These are phyloP conservation scores for Cydia splendana DNA, from an alignment of 1,140 invertebrate genomes.

Conservation along the genomic window DNA sequence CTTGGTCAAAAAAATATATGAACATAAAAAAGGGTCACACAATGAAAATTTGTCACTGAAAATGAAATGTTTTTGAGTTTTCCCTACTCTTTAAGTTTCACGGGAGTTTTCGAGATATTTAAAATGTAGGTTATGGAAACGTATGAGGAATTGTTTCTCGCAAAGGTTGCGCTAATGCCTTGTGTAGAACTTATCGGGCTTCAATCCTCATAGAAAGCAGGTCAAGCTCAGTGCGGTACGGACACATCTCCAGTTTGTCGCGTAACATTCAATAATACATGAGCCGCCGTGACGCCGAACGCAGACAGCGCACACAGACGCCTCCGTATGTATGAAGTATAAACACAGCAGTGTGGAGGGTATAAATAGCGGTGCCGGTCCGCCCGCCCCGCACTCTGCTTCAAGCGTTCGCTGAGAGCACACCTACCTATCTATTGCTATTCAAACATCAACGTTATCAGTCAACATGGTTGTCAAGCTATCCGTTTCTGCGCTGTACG, in stretches of 20 bases:
- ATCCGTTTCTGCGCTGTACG: slow-evolving; percentile 62
- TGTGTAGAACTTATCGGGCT: slow-evolving; percentile 35
- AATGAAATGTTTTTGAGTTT: no score
- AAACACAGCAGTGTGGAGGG: slow-evolving; percentile 13
- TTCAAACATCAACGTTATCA: neutral
- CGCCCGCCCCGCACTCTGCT: slow-evolving; percentile 63
- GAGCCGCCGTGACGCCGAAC: slow-evolving; percentile 54
- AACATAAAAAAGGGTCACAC: no score
- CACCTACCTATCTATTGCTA: slow-evolving; percentile 46
- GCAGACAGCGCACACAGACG: slow-evolving; percentile 54
- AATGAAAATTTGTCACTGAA: no score
- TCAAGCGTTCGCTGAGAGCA: slow-evolving; percentile 53
- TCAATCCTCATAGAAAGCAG: slow-evolving; percentile 37
- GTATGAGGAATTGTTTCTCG: slow-evolving; percentile 8
- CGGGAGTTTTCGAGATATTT: neutral
- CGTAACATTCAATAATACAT: slow-evolving; percentile 32
- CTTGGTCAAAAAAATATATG: no score
- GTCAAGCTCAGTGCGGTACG: slow-evolving; percentile 40
- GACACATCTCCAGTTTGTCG: slow-evolving; percentile 9
- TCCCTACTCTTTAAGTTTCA: no score
- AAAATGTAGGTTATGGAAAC: slow-evolving; percentile 18
- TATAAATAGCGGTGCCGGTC: slow-evolving; percentile 60
- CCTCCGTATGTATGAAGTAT: slow-evolving; percentile 12
- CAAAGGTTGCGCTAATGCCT: neutral
- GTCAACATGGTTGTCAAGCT: slow-evolving; percentile 73